Percentiles rank a stretch among this genome's conserved stretches.
Evolutionary conservation across 2,888 invertebrate species (phyloP).

Genomic region (Ennomos quercinarius): DNA sequence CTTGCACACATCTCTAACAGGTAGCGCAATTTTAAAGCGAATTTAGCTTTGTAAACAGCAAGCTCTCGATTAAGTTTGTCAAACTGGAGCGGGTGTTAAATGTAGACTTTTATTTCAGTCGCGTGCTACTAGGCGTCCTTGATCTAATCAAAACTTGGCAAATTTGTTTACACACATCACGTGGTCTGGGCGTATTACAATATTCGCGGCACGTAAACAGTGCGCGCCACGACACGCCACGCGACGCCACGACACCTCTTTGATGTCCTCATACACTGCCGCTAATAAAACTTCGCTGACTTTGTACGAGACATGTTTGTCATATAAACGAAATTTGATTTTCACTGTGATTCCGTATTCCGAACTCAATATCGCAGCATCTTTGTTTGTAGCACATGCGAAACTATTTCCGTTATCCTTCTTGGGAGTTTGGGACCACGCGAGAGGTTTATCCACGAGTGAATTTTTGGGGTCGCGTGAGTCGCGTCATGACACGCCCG

Average conservation of each 20-base stretch:
- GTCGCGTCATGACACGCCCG: constrained; percentile 41
- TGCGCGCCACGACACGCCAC: constrained; percentile 48
- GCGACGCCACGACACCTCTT: constrained; percentile 65
- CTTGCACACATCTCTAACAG: constrained; percentile 26
- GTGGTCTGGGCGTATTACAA: constrained; percentile 55
- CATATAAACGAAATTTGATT: constrained; percentile 73
- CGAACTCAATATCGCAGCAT: constrained; percentile 62
- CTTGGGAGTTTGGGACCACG: constrained; percentile 42
- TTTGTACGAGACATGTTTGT: constrained; percentile 68
- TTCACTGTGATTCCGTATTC: constrained; percentile 61
- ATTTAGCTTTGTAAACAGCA: constrained; percentile 37
- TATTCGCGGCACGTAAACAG: constrained; percentile 79
- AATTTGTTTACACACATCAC: constrained; percentile 80
- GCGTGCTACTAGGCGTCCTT: constrained; percentile 63
- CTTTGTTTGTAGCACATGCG: constrained; percentile 61
- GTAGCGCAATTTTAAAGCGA: constrained; percentile 28
- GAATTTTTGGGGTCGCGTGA: constrained; percentile 43
- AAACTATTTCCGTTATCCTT: constrained; percentile 57
- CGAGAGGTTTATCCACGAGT: constrained; percentile 42
- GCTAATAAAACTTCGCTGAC: constrained; percentile 72
- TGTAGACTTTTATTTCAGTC: constrained; percentile 62
- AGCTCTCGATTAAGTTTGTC: constrained; percentile 42
- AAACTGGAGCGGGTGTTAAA: constrained; percentile 34
- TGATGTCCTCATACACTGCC: constrained; percentile 68
- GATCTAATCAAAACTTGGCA: constrained; percentile 81